Percentiles rank a stretch among this genome's conserved stretches.
These are phyloP conservation scores for Neolamprologus fasciatus DNA, from an alignment of 2,113 vertebrate genomes.

Conservation along the genomic window DNA sequence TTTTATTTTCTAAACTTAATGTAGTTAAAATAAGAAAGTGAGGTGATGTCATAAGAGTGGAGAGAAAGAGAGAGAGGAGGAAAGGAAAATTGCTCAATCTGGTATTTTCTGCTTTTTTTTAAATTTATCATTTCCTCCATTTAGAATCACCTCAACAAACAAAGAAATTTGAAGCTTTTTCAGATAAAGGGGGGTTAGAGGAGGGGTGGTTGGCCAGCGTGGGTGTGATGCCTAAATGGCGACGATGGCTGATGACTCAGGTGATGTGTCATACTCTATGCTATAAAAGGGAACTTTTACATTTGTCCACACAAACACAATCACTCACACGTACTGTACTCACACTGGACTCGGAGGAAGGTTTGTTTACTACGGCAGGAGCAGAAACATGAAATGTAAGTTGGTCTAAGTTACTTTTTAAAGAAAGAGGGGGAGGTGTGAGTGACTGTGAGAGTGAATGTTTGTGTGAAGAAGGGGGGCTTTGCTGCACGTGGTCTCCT, in stretches of 20 bases:
- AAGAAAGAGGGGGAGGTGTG: not conserved
- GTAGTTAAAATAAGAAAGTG: not conserved
- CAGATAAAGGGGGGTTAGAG: not conserved
- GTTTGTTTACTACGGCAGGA: slow-evolving; percentile 33
- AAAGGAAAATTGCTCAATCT: not conserved
- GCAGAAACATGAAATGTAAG: slow-evolving; percentile 58
- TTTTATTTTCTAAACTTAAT: not conserved
- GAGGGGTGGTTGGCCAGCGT: slow-evolving; percentile 6
- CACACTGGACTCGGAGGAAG: slow-evolving; percentile 31
- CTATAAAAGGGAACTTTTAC: slow-evolving; percentile 66
- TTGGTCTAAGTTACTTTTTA: slow-evolving; percentile 9
- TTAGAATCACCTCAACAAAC: not conserved
- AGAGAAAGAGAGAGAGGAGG: not conserved
- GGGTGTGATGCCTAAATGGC: slow-evolving; percentile 35
- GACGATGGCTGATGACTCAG: slow-evolving; percentile 60
- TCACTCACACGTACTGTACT: slow-evolving; percentile 40
- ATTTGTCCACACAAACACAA: slow-evolving; percentile 55
- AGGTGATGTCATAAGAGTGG: not conserved
- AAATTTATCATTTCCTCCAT: not conserved
- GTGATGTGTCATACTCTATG: slow-evolving; percentile 59
- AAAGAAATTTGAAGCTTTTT: not conserved
- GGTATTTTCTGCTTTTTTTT: not conserved
- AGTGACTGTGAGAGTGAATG: not conserved
- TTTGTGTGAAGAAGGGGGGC: not conserved
- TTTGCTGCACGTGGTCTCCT: slow-evolving; percentile 6